A percentile compares a stretch with the other conserved stretches of the same genome.
phyloP scores from a whole-genome alignment of 2,113 vertebrate species.

The Vireo altiloquus region DNA sequence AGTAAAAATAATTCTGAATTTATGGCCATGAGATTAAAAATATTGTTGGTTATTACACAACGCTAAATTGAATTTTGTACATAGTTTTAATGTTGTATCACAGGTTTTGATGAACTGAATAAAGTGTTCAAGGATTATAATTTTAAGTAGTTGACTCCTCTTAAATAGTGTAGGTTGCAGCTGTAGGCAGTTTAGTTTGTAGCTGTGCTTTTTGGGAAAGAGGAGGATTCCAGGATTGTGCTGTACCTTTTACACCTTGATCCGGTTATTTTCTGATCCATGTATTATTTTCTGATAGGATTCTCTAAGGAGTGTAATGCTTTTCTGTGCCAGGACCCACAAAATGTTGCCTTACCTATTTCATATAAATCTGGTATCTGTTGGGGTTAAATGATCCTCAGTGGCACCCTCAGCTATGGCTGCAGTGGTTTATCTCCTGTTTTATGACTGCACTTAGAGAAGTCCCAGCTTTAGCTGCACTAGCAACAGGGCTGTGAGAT shows the following conservation, averaged over 20 bases:
- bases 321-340: not conserved
- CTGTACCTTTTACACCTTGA: not conserved
- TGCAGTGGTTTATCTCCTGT: not conserved
- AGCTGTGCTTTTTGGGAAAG: not conserved
- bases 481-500: not conserved
- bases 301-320: not conserved
- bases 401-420: not conserved
- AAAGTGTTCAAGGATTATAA: not conserved
- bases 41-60: not conserved
- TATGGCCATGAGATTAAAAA: not conserved
- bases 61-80: not conserved
- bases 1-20: not conserved
- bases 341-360: not conserved
- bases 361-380: not conserved
- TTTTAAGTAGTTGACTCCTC: not conserved
- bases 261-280: not conserved
- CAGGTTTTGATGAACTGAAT: not conserved
- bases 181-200: not conserved
- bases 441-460: not conserved
- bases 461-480: not conserved
- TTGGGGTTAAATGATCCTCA: not conserved
- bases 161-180: not conserved
- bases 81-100: not conserved
- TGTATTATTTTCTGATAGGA: not conserved
- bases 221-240: not conserved